Evolutionary conservation across 2,888 invertebrate species (phyloP).

Genomic region (Galeruca laticollis): DNA sequence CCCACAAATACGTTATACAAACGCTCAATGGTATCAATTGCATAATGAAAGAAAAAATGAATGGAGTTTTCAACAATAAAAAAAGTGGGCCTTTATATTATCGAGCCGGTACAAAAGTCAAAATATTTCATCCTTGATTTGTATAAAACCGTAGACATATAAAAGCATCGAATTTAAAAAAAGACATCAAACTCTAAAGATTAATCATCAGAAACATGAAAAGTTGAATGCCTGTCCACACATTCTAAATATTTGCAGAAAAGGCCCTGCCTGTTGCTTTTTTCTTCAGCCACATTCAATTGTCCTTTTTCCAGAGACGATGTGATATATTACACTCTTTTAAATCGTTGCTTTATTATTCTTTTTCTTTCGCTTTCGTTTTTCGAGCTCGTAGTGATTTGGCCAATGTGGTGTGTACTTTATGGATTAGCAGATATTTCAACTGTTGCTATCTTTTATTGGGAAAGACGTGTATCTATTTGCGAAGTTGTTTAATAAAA

Average conservation of each 20-base stretch:
- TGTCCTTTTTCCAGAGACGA: constrained; percentile 46
- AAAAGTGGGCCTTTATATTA: neutral
- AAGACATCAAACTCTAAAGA: constrained; percentile 45
- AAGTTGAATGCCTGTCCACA: constrained; percentile 56
- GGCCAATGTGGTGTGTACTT: constrained; percentile 54
- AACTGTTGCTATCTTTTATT: constrained; percentile 9
- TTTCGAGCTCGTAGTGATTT: constrained; percentile 43
- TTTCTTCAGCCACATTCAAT: constrained; percentile 49
- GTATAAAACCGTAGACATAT: constrained; percentile 31
- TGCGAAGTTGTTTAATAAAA: neutral
- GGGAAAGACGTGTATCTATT: neutral
- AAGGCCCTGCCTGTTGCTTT: constrained; percentile 51
- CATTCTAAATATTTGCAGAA: constrained; percentile 56
- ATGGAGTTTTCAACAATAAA: neutral
- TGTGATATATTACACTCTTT: constrained; percentile 48
- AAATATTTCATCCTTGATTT: constrained; percentile 33
- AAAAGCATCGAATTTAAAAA: constrained; percentile 37
- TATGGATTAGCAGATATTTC: constrained; percentile 38
- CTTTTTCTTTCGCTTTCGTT: constrained; percentile 28
- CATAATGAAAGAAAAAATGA: neutral
- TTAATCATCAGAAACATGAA: constrained; percentile 52
- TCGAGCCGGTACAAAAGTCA: constrained; percentile 8
- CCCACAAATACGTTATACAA: neutral
- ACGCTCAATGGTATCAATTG: neutral
- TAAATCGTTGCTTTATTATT: constrained; percentile 41